Percentiles rank a stretch among this genome's conserved stretches.
Conservation (phyloP, 2,797 vertebrate species). For the Halcyon chelicuti region DNA sequence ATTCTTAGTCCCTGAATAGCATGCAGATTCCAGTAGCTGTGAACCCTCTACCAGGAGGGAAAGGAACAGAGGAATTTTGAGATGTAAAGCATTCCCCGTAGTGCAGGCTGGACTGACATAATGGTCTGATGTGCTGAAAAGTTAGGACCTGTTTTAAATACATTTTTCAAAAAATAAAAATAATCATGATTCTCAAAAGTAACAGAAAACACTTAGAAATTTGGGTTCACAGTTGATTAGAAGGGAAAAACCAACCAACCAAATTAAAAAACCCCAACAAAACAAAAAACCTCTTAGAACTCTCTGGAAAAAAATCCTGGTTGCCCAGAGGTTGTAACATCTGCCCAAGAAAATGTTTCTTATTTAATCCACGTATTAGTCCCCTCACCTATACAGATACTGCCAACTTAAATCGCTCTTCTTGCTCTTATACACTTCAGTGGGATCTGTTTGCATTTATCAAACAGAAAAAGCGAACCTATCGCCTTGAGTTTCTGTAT, state of each 20-base stretch:
- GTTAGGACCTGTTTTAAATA: not conserved
- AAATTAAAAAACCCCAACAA: no score
- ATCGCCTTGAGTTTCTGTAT: not conserved
- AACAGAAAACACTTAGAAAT: not conserved
- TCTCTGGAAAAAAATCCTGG: not conserved
- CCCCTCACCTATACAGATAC: not conserved
- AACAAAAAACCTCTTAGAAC: not conserved
- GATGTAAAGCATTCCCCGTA: not conserved
- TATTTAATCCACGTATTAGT: not conserved
- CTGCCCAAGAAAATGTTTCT: not conserved
- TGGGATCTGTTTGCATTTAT: not conserved
- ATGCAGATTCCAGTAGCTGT: not conserved
- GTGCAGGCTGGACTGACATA: not conserved
- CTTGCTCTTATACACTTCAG: not conserved
- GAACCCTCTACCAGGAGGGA: rapidly evolving
- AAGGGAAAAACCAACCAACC: no score
- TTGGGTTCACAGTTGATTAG: not conserved
- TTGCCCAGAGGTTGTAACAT: not conserved
- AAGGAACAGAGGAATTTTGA: not conserved
- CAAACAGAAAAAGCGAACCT: not conserved
- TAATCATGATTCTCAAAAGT: not conserved
- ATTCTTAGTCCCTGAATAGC: not conserved
- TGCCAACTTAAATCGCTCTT: not conserved
- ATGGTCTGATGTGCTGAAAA: not conserved
- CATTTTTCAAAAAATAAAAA: not conserved